Evolutionary conservation across 1,140 invertebrate genomes (phyloP).

Genomic region (Platorchestia sp.): DNA sequence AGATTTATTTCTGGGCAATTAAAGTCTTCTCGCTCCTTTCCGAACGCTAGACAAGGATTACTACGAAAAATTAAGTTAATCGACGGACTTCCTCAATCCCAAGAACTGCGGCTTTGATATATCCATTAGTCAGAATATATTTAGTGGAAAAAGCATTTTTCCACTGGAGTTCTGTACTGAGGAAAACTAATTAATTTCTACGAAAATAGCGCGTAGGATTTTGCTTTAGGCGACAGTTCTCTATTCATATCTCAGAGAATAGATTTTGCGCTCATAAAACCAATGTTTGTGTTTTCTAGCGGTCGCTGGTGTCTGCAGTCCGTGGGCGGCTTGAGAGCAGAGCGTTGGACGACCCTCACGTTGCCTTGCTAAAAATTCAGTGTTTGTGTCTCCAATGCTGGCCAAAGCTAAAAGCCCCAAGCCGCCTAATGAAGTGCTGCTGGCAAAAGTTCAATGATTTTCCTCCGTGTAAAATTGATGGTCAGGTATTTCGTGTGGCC

Average conservation of each 20-base stretch:
- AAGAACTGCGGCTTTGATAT: no score
- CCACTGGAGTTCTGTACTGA: no score
- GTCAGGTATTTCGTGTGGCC: not conserved
- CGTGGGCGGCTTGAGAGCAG: not conserved
- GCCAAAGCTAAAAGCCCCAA: not conserved
- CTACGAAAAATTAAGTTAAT: no score
- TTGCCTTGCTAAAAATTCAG: not conserved
- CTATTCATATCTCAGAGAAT: not conserved
- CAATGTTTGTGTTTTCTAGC: not conserved
- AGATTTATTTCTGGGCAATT: no score
- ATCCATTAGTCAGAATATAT: no score
- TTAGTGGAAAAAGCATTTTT: no score
- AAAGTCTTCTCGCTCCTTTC: no score
- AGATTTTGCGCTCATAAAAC: not conserved
- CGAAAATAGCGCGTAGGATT: no score
- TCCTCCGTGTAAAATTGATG: not conserved
- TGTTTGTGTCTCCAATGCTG: not conserved
- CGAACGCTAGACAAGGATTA: no score
- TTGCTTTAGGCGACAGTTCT: no score
- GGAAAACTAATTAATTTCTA: no score
- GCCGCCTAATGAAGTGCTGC: not conserved
- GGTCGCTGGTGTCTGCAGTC: not conserved
- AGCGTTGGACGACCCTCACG: not conserved
- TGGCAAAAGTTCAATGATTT: not conserved
- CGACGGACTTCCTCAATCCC: no score